Percentiles rank a stretch among this genome's conserved stretches.
Evolutionary conservation across 2,797 vertebrate species (phyloP).

Genomic region (Pampus argenteus): DNA sequence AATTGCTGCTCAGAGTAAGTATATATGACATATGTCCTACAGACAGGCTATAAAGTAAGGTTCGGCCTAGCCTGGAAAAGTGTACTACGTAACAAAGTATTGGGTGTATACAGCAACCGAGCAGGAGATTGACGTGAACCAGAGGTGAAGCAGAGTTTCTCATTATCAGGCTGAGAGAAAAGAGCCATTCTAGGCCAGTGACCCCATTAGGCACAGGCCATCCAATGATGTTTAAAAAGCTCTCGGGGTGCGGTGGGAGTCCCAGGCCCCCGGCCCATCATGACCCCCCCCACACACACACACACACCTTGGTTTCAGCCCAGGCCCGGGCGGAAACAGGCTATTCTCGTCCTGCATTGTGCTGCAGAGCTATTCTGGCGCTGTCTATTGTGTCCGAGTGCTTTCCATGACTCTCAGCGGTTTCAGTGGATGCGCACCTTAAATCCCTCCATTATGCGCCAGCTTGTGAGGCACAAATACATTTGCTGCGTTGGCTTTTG

Average conservation of each 20-base stretch:
- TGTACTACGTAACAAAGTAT: neutral
- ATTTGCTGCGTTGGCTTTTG: constrained; percentile 83
- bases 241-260: constrained; percentile 61
- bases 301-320: constrained; percentile 52
- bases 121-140: constrained; percentile 12
- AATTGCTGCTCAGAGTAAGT: neutral
- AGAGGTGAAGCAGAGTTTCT: constrained; percentile 50
- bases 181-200: constrained; percentile 59
- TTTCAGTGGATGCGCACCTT: constrained; percentile 69
- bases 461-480: constrained; percentile 40
- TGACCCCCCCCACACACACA: constrained; percentile 61
- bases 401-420: constrained; percentile 81
- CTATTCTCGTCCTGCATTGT: constrained; percentile 74
- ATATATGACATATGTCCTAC: neutral
- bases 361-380: constrained; percentile 60
- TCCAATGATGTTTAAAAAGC: constrained; percentile 72
- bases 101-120: neutral
- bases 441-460: constrained; percentile 80
- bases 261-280: constrained; percentile 61
- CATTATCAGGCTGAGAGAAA: constrained; percentile 43
- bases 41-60: neutral
- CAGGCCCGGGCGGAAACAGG: constrained; percentile 62
- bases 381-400: constrained; percentile 66
- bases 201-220: constrained; percentile 70
- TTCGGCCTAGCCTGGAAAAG: neutral